phyloP scores from a whole-genome alignment of 2,797 vertebrate genomes.

The Chelon auratus region DNA sequence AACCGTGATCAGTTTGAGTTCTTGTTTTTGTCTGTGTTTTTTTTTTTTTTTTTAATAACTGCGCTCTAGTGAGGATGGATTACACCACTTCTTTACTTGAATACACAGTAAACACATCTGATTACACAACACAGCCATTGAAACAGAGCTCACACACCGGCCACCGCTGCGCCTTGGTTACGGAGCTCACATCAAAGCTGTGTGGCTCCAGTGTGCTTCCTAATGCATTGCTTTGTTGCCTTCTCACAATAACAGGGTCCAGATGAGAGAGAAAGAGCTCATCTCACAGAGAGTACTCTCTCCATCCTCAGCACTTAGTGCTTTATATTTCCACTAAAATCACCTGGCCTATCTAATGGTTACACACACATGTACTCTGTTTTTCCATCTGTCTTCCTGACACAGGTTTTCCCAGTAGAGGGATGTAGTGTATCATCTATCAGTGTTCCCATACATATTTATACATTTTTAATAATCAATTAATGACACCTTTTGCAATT shows the following conservation, averaged over 20 bases:
- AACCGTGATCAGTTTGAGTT: conserved; percentile 61
- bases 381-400: conserved; percentile 71
- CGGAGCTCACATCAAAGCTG: conserved; percentile 86
- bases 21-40: conserved; percentile 33
- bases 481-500: conserved; percentile 34
- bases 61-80: conserved; percentile 75
- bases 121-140: conserved; percentile 83
- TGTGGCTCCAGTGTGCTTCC: conserved; percentile 80
- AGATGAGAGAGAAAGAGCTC: conserved; percentile 83
- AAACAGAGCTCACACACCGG: conserved; percentile 79
- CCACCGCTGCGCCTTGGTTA: conserved; percentile 79
- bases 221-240: conserved; percentile 86
- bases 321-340: conserved; percentile 86
- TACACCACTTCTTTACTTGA: conserved; percentile 79
- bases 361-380: conserved; percentile 48
- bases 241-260: conserved; percentile 85
- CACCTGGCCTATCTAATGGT: conserved; percentile 84
- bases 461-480: conserved; percentile 38
- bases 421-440: conserved; percentile 56
- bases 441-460: conserved; percentile 58
- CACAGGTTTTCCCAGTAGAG: conserved; percentile 68
- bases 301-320: conserved; percentile 83
- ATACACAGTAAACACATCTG: conserved; percentile 82
- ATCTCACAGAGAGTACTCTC: conserved; percentile 78
- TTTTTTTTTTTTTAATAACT: conserved; percentile 53